phyloP scores from a whole-genome alignment of 2,888 invertebrate genomes.

The Anagyrus pseudococci region DNA sequence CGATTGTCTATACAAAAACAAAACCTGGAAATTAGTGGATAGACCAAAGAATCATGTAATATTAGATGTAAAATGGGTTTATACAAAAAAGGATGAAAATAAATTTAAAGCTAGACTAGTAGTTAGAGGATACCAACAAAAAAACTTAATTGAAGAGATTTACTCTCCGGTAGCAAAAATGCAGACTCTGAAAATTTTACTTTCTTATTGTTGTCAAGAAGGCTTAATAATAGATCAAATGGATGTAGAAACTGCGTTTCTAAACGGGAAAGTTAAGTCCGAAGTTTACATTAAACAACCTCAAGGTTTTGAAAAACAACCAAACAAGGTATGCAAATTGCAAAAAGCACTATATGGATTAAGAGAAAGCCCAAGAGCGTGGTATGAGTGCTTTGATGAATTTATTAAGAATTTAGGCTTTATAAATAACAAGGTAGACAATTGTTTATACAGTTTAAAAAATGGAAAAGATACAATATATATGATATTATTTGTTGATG shows the following conservation, averaged over 20 bases:
- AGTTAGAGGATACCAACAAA: not conserved
- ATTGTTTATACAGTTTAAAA: not conserved
- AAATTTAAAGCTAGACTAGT: not conserved
- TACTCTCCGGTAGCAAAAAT: not conserved
- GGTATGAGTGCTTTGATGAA: not conserved
- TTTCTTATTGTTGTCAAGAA: not conserved
- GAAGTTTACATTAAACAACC: not conserved
- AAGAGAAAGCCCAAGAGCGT: not conserved
- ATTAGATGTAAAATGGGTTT: not conserved
- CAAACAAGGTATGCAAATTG: not conserved
- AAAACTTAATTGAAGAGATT: not conserved
- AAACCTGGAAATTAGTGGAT: not conserved
- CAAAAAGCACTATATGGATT: not conserved
- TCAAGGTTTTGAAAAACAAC: not conserved
- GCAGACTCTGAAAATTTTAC: not conserved
- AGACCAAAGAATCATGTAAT: not conserved
- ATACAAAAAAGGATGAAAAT: not conserved
- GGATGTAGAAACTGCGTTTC: not conserved
- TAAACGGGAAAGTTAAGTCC: not conserved
- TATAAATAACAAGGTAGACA: not conserved
- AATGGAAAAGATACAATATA: not conserved
- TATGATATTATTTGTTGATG: not conserved
- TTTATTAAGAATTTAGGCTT: not conserved
- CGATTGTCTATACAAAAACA: not conserved
- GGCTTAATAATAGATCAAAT: not conserved